A percentile compares a stretch with the other conserved stretches of the same genome.
Conservation (phyloP, 2,888 invertebrate genomes). For the Catonia carolina region DNA sequence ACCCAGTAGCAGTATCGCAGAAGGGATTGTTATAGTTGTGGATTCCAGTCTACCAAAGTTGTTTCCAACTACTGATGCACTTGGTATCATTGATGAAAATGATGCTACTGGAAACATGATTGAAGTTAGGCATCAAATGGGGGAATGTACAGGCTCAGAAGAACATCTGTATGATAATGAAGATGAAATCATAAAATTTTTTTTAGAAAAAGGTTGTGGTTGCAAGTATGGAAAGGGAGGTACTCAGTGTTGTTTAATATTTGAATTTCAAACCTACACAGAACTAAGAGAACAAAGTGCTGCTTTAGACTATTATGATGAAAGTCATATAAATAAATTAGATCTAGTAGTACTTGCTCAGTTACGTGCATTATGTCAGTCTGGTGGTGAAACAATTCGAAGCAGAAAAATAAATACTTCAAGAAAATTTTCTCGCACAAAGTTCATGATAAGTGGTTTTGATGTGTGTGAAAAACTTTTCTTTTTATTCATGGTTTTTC, state of each 20-base stretch:
- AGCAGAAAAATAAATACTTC: neutral
- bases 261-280: neutral
- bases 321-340: conserved; percentile 8
- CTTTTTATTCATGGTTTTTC: conserved; percentile 3
- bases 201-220: conserved; percentile 3
- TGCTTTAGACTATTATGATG: neutral
- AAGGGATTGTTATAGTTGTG: neutral
- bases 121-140: neutral
- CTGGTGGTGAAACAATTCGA: neutral
- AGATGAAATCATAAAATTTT: neutral
- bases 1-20: neutral
- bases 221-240: neutral
- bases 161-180: neutral
- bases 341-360: neutral
- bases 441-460: neutral
- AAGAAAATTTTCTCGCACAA: neutral
- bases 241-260: conserved; percentile 1
- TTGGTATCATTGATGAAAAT: neutral
- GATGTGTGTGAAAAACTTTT: neutral
- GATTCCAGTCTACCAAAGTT: no score
- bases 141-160: no score
- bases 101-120: conserved; percentile 2
- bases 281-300: neutral
- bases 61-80: neutral
- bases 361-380: conserved; percentile 1